These are phyloP conservation scores for Drosophila subobscura DNA, from an alignment of 1,140 invertebrate genomes.

Conservation along the genomic window DNA sequence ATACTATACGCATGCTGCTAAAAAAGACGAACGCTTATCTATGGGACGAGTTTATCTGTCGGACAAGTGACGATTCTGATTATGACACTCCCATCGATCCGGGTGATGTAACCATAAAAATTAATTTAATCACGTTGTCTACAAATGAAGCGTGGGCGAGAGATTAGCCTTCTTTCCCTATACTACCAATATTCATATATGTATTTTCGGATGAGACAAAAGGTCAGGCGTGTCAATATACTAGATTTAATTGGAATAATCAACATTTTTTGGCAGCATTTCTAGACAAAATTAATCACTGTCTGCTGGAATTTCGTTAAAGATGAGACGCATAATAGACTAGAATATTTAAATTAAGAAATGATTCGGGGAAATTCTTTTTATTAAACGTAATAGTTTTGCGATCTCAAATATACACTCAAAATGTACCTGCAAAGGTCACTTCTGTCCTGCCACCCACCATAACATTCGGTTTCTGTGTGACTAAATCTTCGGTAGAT, in stretches of 20 bases:
- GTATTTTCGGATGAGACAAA: conserved; percentile 28
- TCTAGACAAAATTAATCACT: conserved; percentile 32
- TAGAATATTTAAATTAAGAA: conserved; percentile 19
- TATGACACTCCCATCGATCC: conserved; percentile 24
- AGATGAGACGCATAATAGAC: conserved; percentile 14
- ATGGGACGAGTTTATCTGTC: conserved; percentile 21
- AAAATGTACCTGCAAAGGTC: conserved; percentile 1
- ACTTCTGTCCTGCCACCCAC: conserved; percentile 21
- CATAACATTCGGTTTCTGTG: conserved; percentile 23
- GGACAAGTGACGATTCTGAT: conserved; percentile 33
- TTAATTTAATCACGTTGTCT: conserved; percentile 51
- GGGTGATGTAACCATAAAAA: conserved; percentile 68
- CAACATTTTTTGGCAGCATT: conserved; percentile 7
- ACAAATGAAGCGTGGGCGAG: conserved; percentile 40
- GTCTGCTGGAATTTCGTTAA: conserved; percentile 11
- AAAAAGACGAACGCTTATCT: conserved; percentile 50
- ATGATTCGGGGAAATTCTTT: conserved; percentile 20
- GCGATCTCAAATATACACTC: neutral
- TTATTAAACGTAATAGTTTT: conserved; percentile 13
- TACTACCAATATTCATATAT: neutral
- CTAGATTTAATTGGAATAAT: conserved; percentile 16
- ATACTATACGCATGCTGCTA: conserved; percentile 1
- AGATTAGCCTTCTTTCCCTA: conserved; percentile 28
- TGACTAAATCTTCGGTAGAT: conserved; percentile 47
- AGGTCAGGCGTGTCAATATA: conserved; percentile 11